Base-by-base conservation (phyloP, 2,113 vertebrate species). In the Trogon surrucura region DNA sequence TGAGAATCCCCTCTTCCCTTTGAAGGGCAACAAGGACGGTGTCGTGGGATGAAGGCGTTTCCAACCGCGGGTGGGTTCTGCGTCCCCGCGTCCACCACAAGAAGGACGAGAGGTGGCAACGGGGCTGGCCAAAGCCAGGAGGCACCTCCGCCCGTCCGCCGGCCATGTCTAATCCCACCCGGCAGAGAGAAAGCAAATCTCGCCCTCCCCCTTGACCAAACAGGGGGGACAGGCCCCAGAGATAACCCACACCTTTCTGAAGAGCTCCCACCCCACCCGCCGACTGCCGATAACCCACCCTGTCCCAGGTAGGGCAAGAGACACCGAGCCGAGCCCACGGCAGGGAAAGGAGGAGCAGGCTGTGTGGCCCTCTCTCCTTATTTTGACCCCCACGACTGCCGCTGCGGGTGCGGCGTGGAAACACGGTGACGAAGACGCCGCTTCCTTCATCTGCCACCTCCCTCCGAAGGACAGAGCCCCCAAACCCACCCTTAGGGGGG, bases 271-370 rank as follows among this genome's bases (percentile, higher is more conserved):
- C 57, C 41, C 1, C 0, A 7, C 72, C 58, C 34, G 27, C 23
- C 2, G 1, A 7, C 27, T 17, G 27, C 67, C 8, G 56, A 71
- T 1, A 56, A 66, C 48, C 32, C 70, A 48, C 75, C 32, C 48
- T 1, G 36, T 36, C 36, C 36, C 36, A 36, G 36, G 36, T 36
- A 27, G 0, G 1, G 38, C 58, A 30, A 56, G 66, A 61, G 26
- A 13, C 1, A 3, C 26, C 1, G 0, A 61, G 66, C 58, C 0
- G 4, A 48, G 58, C 69, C 30, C 32, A 27, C 8, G 3, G 0
- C 5, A 10, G 32, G 34, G 15, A 13, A 58, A 53, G 34, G 18
- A 83, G 57, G 30, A 86, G 32, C 0, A 38, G 20, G 36, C n/a
- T 44, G 45, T 50, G 1, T 1, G 5, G n/a, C 16, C 34, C 48